Conservation (phyloP, 2,113 vertebrate species). For the Xiphorhynchus elegans region DNA sequence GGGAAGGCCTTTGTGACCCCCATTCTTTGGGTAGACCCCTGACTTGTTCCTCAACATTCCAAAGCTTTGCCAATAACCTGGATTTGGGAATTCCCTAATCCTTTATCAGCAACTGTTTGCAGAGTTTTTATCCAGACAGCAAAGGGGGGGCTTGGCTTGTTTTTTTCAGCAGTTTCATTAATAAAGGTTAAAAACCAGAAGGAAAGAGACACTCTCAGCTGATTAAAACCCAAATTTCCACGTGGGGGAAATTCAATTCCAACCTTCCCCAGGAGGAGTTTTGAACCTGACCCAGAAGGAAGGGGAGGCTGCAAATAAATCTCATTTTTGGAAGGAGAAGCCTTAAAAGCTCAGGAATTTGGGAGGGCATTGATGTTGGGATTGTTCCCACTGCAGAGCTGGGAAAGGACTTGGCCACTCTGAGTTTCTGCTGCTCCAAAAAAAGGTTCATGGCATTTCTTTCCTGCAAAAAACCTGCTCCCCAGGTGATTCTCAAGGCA, state of each 20-base stretch:
- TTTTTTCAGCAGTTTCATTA: neutral
- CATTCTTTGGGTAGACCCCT: neutral
- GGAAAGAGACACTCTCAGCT: neutral
- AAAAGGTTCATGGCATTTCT: neutral
- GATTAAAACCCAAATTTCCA: neutral
- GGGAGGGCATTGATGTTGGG: fast-evolving
- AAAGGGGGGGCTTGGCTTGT: neutral
- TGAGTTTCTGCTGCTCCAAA: neutral
- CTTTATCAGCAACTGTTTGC: neutral
- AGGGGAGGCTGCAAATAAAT: neutral
- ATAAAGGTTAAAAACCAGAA: neutral
- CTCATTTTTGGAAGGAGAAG: neutral
- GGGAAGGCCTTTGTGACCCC: neutral
- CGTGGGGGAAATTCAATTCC: neutral
- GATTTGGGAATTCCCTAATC: neutral
- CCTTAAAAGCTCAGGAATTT: neutral
- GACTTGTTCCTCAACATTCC: neutral
- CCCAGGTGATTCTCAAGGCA: neutral
- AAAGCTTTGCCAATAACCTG: neutral
- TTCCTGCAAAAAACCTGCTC: constrained; percentile 4
- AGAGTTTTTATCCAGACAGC: neutral
- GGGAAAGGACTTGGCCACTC: neutral
- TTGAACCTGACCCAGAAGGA: neutral
- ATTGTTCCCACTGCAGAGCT: neutral
- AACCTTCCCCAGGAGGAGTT: neutral